Percentiles rank a stretch among this genome's conserved stretches.
phyloP scores from a whole-genome alignment of 2,797 vertebrate genomes.

The Denticeps clupeoides region DNA sequence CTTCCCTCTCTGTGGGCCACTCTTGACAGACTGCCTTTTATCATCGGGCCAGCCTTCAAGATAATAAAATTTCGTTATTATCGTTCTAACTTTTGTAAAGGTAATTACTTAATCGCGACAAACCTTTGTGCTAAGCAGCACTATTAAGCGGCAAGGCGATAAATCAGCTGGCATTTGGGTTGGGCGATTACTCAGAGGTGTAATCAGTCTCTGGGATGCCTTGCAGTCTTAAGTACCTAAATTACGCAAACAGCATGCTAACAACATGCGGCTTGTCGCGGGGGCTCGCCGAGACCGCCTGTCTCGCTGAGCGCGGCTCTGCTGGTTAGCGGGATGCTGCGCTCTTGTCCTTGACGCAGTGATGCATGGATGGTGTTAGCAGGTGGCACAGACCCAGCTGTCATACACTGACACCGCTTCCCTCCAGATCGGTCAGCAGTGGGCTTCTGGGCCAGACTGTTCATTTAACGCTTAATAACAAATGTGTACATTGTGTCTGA shows the following conservation, averaged over 20 bases:
- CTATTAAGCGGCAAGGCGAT: constrained; percentile 72
- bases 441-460: too few relatives aligned
- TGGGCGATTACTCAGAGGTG: constrained; percentile 64
- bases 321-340: too few relatives aligned
- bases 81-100: too few relatives aligned
- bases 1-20: constrained; percentile 13
- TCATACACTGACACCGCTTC: constrained; percentile 23
- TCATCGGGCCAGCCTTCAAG: constrained; percentile 62
- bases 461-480: too few relatives aligned
- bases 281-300: constrained; percentile 27
- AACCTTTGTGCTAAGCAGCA: constrained; percentile 89
- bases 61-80: constrained; percentile 89
- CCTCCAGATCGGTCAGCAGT: too few relatives aligned
- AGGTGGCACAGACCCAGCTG: constrained; percentile 58
- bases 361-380: constrained; percentile 74
- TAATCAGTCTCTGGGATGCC: constrained; percentile 72
- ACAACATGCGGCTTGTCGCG: constrained; percentile 45
- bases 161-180: constrained; percentile 70
- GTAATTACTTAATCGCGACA: constrained; percentile 97
- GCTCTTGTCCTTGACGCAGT: constrained; percentile 54
- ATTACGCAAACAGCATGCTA: constrained; percentile 79
- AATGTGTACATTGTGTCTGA: too few relatives aligned
- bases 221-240: constrained; percentile 64
- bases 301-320: not conserved
- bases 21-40: constrained; percentile 59